Evolutionary conservation across 2,113 vertebrate species (phyloP).

Genomic region (Phaethon lepturus): DNA sequence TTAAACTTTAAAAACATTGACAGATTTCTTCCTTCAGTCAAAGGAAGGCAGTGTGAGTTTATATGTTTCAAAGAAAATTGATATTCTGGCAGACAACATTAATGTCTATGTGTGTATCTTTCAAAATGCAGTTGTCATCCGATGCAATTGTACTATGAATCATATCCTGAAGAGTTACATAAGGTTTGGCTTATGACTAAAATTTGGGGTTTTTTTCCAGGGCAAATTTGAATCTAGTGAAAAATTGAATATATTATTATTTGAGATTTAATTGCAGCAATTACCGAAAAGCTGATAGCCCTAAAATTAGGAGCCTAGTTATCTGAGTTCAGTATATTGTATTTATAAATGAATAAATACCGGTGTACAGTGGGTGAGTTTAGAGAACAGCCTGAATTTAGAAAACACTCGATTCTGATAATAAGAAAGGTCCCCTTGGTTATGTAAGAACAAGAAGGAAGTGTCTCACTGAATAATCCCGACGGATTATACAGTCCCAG

Average conservation of each 20-base stretch:
- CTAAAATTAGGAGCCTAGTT: not conserved
- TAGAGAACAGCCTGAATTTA: not conserved
- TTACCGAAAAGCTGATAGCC: not conserved
- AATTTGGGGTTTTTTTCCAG: not conserved
- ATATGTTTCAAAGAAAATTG: not conserved
- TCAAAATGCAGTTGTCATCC: constrained; percentile 23
- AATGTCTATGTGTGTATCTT: not conserved
- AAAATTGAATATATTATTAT: not conserved
- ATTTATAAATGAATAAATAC: not conserved
- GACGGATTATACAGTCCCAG: not conserved
- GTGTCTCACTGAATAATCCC: constrained; percentile 35
- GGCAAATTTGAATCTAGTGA: not conserved
- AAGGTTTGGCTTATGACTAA: not conserved
- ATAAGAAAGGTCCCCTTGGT: constrained; percentile 19
- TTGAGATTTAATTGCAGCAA: not conserved
- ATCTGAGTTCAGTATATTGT: not conserved
- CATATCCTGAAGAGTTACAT: constrained; percentile 2
- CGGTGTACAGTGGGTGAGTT: not conserved
- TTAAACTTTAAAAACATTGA: constrained; percentile 20
- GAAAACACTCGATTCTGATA: not conserved
- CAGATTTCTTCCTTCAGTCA: constrained; percentile 44
- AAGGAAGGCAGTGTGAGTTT: not conserved
- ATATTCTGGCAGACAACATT: constrained; percentile 50
- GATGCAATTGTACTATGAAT: not conserved
- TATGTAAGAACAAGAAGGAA: constrained; percentile 36